Percentiles rank a stretch among this genome's conserved stretches.
Evolutionary conservation across 2,888 invertebrate genomes (phyloP).

Genomic region (Loripinus fragilis): DNA sequence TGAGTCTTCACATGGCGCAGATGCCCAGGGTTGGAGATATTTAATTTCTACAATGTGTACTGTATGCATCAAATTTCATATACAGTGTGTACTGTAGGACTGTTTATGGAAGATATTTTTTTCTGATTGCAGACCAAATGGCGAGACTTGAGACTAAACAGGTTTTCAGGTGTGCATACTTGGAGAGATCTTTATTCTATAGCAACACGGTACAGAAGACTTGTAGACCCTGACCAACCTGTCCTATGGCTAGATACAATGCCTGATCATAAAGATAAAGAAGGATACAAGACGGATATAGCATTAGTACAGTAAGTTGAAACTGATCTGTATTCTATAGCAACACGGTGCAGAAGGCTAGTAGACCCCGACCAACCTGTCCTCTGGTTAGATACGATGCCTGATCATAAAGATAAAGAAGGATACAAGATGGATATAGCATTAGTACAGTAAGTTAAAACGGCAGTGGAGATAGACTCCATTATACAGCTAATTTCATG

Average conservation of each 20-base stretch:
- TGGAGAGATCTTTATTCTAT: slow-evolving; percentile 77
- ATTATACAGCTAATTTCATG: too few relatives aligned
- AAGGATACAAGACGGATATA: slow-evolving; percentile 74
- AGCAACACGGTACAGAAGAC: slow-evolving; percentile 72
- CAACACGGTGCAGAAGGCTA: slow-evolving; percentile 72
- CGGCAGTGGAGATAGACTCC: too few relatives aligned
- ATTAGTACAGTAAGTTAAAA: slow-evolving; percentile 72
- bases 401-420: slow-evolving; percentile 66
- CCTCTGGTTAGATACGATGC: slow-evolving; percentile 76
- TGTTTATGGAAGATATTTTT: background rate
- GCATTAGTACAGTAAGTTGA: slow-evolving; percentile 73
- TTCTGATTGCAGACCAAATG: slow-evolving; percentile 65
- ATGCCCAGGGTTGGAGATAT: too few relatives aligned
- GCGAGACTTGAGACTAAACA: slow-evolving; percentile 69
- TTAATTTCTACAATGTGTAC: too few relatives aligned
- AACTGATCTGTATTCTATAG: slow-evolving; percentile 74
- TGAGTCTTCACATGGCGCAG: too few relatives aligned
- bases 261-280: slow-evolving; percentile 66
- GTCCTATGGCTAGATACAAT: slow-evolving; percentile 76
- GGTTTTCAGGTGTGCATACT: slow-evolving; percentile 65
- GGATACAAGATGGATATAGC: slow-evolving; percentile 74
- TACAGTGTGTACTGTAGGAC: background rate
- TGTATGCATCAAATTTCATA: background rate
- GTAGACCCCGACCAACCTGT: slow-evolving; percentile 77
- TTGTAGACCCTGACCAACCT: slow-evolving; percentile 77